Evolutionary conservation across 1,140 invertebrate genomes (phyloP), one percentile per base, ranked within the genome.

Genomic region (Drosophila guanche): DNA sequence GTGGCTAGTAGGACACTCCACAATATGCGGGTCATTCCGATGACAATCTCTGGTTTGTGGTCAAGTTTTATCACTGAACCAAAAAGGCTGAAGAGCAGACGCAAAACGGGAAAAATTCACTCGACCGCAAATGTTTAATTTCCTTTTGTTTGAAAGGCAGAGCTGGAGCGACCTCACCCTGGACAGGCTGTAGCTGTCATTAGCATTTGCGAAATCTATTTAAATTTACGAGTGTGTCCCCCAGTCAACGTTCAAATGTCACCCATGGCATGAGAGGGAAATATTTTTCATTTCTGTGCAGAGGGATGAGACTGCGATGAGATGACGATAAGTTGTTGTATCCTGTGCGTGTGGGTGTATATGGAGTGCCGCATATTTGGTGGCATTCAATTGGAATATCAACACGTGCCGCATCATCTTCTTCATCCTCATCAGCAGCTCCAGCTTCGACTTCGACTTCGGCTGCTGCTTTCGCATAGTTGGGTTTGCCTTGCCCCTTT

Each of bases 311-410:
- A 42, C 29, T 45, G 12, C 52, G 6, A 3, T 10, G 63, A n/a
- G 37, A 33, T 40, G 58, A 51, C 16, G 25, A 52, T 52, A 33
- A 52, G 50, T 14, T 51, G 12, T 51, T 51, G 37, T 45, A 20
- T 45, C 23, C 37, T 70, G 53, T 66, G 71, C 58, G 71, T 69
- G 45, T 69, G 68, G 46, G 48, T 43, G 47, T 47, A 47, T 73
- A 47, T 73, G 55, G 25, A 22, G 63, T 72, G 62, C 58, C 62
- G 75, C 83, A 86, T 88, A 86, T 83, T 88, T 86, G 56, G 61
- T 65, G 77, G 61, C 83, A 86, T 86, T 86, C 83, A 88, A 86
- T 86, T 75, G 75, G 78, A 86, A 86, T 86, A 86, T 86, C 83
- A 86, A 73, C 83, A 86, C 83, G 83, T 86, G 78, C 74, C 78